Percentiles rank a stretch among this genome's conserved stretches.
Evolutionary conservation across 2,888 invertebrate genomes (phyloP).

Genomic region (Cephus rjabovi): DNA sequence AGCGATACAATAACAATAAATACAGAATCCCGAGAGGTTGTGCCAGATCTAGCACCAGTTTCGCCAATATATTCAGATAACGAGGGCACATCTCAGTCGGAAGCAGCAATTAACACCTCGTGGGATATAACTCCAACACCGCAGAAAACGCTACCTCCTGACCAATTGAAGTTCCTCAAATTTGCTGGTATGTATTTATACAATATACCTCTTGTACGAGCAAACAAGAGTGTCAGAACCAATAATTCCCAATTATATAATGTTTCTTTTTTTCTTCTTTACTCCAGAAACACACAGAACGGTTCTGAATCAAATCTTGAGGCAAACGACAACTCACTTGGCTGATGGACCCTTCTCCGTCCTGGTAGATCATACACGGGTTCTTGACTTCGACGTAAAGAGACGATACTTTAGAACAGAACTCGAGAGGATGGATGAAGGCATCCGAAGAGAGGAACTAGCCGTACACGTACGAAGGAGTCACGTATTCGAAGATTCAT

Average conservation of each 20-base stretch:
- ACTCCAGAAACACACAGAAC: conserved; percentile 83
- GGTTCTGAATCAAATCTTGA: conserved; percentile 88
- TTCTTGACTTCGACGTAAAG: conserved; percentile 92
- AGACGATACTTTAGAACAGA: conserved; percentile 89
- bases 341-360: conserved; percentile 90
- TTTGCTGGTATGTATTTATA: conserved; percentile 74
- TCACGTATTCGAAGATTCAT: conserved; percentile 90
- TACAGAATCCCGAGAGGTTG: conserved; percentile 54
- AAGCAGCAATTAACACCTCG: conserved; percentile 35
- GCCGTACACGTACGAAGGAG: conserved; percentile 87
- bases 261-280: conserved; percentile 7
- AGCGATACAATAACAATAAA: conserved; percentile 40
- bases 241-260: background rate
- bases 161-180: conserved; percentile 82
- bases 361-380: conserved; percentile 86
- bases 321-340: conserved; percentile 82
- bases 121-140: conserved; percentile 54
- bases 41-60: conserved; percentile 60
- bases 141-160: conserved; percentile 68
- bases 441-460: conserved; percentile 82
- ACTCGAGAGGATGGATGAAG: conserved; percentile 84
- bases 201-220: background rate
- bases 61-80: conserved; percentile 60
- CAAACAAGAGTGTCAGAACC: background rate
- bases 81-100: conserved; percentile 50